Conservation (phyloP, 2,888 invertebrate genomes). For the Thelaira solivaga region DNA sequence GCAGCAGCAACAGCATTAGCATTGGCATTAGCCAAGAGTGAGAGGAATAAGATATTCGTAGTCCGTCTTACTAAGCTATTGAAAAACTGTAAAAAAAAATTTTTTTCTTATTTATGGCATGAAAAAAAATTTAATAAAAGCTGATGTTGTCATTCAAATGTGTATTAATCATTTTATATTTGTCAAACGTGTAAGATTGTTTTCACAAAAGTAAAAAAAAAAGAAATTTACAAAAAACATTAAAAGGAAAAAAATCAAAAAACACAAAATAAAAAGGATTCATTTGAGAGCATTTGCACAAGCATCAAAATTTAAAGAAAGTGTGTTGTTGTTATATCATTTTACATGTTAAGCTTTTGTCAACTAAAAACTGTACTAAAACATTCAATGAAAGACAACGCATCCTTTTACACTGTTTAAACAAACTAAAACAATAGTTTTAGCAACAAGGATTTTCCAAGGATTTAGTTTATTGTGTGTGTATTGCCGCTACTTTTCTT, state of each 20-base stretch:
- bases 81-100: slow-evolving; percentile 2
- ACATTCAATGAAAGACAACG: slow-evolving; percentile 25
- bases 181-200: slow-evolving; percentile 55
- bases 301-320: background rate
- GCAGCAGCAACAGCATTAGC: no score
- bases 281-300: background rate
- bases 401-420: slow-evolving; percentile 26
- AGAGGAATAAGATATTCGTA: slow-evolving; percentile 1
- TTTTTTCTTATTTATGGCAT: background rate
- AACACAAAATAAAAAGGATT: slow-evolving; percentile 33
- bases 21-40: background rate
- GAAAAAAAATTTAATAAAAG: slow-evolving; percentile 57
- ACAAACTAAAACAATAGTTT: slow-evolving; percentile 37
- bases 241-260: background rate
- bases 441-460: slow-evolving; percentile 34
- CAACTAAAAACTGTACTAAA: slow-evolving; percentile 12
- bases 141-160: slow-evolving; percentile 62
- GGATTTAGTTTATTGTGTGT: background rate
- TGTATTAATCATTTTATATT: slow-evolving; percentile 60
- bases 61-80: background rate
- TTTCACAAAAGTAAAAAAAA: background rate
- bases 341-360: background rate
- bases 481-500: background rate
- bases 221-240: slow-evolving; percentile 1
- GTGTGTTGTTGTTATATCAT: background rate